phyloP scores from a whole-genome alignment of 1,140 invertebrate genomes.

The Brachionus asplanchnoidis region DNA sequence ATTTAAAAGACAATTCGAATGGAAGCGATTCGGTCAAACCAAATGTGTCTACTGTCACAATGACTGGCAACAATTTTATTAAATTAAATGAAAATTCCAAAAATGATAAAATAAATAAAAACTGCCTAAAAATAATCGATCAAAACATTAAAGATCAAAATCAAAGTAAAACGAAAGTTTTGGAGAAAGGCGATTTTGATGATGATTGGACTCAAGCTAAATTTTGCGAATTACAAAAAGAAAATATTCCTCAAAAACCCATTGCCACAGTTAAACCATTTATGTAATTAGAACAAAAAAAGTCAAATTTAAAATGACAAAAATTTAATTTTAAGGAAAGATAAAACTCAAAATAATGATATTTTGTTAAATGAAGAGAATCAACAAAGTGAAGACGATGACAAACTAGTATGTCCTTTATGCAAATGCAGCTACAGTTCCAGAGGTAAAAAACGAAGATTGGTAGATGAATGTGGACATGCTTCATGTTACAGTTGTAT shows the following conservation, averaged over 20 bases:
- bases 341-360: not conserved
- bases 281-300: not conserved
- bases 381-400: not conserved
- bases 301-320: not conserved
- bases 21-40: not conserved
- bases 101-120: not conserved
- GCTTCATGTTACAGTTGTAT: not conserved
- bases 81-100: not conserved
- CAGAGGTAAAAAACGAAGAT: not conserved
- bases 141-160: not conserved
- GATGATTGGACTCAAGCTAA: not conserved
- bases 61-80: not conserved
- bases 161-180: not conserved
- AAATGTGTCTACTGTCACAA: no score
- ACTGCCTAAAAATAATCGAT: not conserved
- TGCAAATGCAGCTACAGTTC: not conserved
- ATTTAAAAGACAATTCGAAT: no score
- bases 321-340: not conserved
- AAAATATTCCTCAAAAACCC: not conserved
- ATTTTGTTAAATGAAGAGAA: not conserved
- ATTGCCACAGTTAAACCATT: not conserved
- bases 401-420: not conserved
- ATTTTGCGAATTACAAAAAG: not conserved
- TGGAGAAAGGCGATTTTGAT: not conserved
- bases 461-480: not conserved